Base-by-base conservation (phyloP, 2,888 invertebrate species). In the Vanessa cardui region DNA sequence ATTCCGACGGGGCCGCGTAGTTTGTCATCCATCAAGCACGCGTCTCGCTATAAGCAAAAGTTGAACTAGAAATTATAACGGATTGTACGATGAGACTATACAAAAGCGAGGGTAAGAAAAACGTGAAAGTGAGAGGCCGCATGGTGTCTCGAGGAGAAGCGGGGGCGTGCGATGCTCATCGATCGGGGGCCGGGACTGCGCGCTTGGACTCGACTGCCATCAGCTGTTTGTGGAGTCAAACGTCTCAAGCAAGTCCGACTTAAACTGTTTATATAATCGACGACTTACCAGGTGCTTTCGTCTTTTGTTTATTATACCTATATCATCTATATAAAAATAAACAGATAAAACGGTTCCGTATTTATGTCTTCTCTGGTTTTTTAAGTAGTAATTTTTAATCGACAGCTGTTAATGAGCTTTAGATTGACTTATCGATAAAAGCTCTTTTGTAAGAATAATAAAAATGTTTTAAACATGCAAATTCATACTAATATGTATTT, bases 51-150 rank as follows among this genome's bases (percentile, higher is more conserved):
- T 66, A 72, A 70, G 72, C 72, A 72, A 72, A 74, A 77, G 74
- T 77, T 72, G 72, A 73, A 72, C 74, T 75, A 72, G 74, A 78
- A 75, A 75, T 78, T 75, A 78, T 74, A 77, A 77, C 76, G 50
- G 66, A 69, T 69, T 60, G 63, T 64, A 66, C 63, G 60, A 20
- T 58, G 45, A 66, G 49, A n/a, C 59, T 21, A 70, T 59, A 66
- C 64, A 68, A 70, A 80, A 78, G 79, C 72, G 77, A 80, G 85
- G 83, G 84, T 86, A 88, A 89, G 88, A 90, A 90, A 89, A 86
- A 87, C 84, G 87, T 84, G 88, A 89, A 89, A 88, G 88, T 87
- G 85, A 85, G 85, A 82, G 82, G 82, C 79, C 52, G 50, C 46
- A 83, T 78, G 87, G 74, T 80, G 80, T 79, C 80, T 78, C 77